Base-by-base conservation (phyloP, 2,113 vertebrate genomes). In the Spea bombifrons region DNA sequence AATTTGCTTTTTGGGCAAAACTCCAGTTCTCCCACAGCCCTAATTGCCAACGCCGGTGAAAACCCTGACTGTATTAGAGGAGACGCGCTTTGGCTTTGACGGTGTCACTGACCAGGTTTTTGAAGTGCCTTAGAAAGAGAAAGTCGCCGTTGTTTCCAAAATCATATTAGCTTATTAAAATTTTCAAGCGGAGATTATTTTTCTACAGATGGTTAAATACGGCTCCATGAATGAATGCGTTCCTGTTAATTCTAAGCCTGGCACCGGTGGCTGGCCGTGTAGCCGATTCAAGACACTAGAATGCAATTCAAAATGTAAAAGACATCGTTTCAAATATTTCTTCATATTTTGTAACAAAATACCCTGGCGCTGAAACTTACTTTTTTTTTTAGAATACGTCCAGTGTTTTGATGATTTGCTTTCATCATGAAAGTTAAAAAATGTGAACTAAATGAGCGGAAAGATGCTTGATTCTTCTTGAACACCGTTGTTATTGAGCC, bases 181-280 rank as follows among this genome's bases (percentile, higher is more conserved):
- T 30, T 71, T 50, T 71, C n/a, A 48, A 16, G 68, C 17, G 45
- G 5, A 64, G 52, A 16, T 69, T 76, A 47, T 78, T 71, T 57
- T 30, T 45, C 13, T 46, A 16, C 57, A 16, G 68, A 71, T 71
- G 57, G 13, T 59, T 52, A 47, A 49, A 69, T 68, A 69, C 67
- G 44, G 46, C 66, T 76, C n/a, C 48, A 70, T 69, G 30, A 61
- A 76, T 76, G 66, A 69, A 61, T 61, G 75, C 69, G 52, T 76
- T 76, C 75, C 75, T 76, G 75, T 69, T 76, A 46, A 76, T 47
- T 44, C 75, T 76, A 46, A 76, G 49, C 52, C 75, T 76, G 66
- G 66, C 75, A 76, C 5, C 4, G 53, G 46, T 69, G 50, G 43
- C 53, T 55, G 49, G 9, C 4, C 3, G 45, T 46, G 47, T 68